These are phyloP conservation scores for Hydrocynus forskahlii DNA, from an alignment of 2,797 vertebrate species.

Conservation along the genomic window DNA sequence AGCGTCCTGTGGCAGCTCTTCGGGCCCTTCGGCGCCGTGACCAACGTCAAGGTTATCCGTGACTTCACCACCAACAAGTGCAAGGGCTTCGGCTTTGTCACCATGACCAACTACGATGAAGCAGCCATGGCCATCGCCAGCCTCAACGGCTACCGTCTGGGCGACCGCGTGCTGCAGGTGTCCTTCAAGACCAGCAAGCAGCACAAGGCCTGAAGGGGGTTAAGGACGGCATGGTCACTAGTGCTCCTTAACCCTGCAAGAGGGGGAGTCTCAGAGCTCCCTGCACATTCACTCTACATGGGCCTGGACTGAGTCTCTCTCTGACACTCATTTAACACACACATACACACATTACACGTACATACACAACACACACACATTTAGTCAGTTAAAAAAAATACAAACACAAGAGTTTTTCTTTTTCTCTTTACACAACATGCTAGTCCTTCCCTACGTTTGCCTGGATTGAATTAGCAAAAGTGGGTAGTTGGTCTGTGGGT, in stretches of 20 bases:
- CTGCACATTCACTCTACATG: constrained; percentile 80
- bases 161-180: constrained; percentile 95
- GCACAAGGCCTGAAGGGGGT: constrained; percentile 91
- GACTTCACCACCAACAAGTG: constrained; percentile 99
- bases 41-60: constrained; percentile 97
- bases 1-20: constrained; percentile 99
- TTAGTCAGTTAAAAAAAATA: constrained; percentile 73
- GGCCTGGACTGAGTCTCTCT: constrained; percentile 85
- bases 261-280: constrained; percentile 71
- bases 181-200: constrained; percentile 99
- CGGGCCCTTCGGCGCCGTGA: constrained; percentile 94
- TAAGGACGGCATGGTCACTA: constrained; percentile 51
- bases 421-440: constrained; percentile 83
- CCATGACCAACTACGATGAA: constrained; percentile 99
- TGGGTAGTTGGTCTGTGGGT: constrained; percentile 70
- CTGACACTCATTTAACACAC: constrained; percentile 70
- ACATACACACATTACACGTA: constrained; percentile 59
- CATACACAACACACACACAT: constrained; percentile 60
- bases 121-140: constrained; percentile 98
- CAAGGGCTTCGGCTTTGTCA: constrained; percentile 98
- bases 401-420: constrained; percentile 77
- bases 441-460: constrained; percentile 83
- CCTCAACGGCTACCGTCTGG: constrained; percentile 95
- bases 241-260: constrained; percentile 72
- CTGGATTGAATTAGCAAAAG: constrained; percentile 84